Conservation (phyloP, 2,888 invertebrate species). For the Coelopa pilipes region DNA sequence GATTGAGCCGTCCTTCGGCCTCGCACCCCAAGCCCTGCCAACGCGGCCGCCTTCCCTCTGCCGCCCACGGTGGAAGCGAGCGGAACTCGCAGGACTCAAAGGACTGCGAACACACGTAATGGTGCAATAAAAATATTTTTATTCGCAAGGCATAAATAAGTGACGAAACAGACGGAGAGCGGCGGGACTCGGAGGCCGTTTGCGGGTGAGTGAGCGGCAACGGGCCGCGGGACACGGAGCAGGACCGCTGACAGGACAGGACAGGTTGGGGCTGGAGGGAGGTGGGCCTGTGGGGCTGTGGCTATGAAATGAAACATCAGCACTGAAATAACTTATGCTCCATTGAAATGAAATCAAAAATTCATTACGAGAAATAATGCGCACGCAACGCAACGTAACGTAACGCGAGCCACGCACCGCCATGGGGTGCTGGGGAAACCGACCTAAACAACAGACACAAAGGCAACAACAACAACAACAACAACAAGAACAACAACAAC, state of each 20-base stretch:
- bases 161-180: not conserved
- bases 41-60: no score
- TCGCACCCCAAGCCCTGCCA: no score
- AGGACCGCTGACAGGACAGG: no score
- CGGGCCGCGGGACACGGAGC: no score
- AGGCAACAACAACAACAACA: slow-evolving; percentile 15
- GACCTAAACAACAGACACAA: not conserved
- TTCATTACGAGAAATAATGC: slow-evolving; percentile 28
- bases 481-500: not conserved
- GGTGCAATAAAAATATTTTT: slow-evolving; percentile 22
- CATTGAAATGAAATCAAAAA: slow-evolving; percentile 35
- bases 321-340: slow-evolving; percentile 20
- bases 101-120: slow-evolving; percentile 11
- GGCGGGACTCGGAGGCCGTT: no score
- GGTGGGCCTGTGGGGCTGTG: no score
- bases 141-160: slow-evolving; percentile 11
- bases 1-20: not conserved
- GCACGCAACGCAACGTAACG: slow-evolving; percentile 24
- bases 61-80: no score
- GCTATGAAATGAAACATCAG: slow-evolving; percentile 25
- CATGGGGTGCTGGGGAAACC: not conserved
- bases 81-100: not conserved
- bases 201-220: no score
- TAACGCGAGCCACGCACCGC: slow-evolving; percentile 11
- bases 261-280: no score